Percentiles rank a stretch among this genome's conserved stretches.
Conservation (phyloP, 1,140 invertebrate species). For the Cryptotermes secundus region DNA sequence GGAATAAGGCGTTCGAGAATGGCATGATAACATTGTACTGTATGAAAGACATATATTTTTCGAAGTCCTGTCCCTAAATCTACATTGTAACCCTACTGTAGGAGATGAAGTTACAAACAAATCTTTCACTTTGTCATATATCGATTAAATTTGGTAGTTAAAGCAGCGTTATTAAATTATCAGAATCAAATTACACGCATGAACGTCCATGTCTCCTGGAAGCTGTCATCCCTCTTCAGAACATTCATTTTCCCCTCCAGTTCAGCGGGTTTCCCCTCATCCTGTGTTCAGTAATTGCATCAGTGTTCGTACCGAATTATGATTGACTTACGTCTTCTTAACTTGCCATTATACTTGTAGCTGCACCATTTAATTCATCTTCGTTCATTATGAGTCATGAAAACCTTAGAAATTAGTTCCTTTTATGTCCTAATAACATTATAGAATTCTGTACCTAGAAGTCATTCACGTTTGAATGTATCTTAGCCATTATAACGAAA, state of each 20-base stretch:
- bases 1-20: no score
- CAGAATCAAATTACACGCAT: neutral
- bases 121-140: no score
- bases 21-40: no score
- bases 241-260: neutral
- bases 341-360: neutral
- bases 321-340: neutral
- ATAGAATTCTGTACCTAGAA: neutral
- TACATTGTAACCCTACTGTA: no score
- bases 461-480: neutral
- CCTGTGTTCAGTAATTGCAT: neutral
- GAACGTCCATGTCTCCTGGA: neutral
- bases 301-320: neutral
- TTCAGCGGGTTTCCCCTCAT: neutral
- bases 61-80: no score
- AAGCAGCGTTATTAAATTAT: no score
- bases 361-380: neutral
- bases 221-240: neutral
- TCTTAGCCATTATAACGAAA: neutral
- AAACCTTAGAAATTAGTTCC: no score
- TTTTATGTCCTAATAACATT: neutral
- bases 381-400: neutral
- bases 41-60: no score
- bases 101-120: no score
- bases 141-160: no score